Evolutionary conservation across 2,113 vertebrate species (phyloP).

Genomic region (Channa maculata): DNA sequence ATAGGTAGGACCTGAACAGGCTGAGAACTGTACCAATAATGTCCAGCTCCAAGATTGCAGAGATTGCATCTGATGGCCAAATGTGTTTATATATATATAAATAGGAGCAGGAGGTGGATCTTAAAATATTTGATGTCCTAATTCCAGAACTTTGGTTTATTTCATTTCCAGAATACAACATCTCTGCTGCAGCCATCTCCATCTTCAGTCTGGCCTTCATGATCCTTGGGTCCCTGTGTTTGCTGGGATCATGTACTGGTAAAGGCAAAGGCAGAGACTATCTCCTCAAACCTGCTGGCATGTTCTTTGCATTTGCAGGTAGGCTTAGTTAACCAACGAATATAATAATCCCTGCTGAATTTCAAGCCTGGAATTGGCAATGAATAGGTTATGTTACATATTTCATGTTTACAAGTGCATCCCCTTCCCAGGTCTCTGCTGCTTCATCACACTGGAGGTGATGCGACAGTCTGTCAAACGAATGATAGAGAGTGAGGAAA

Average conservation of each 20-base stretch:
- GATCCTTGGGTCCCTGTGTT: slow-evolving; percentile 88
- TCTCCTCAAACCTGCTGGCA: slow-evolving; percentile 92
- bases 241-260: slow-evolving; percentile 84
- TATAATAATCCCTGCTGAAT: not conserved
- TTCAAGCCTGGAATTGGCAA: not conserved
- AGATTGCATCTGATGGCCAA: no score
- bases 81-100: no score
- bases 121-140: not conserved
- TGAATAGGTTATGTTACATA: not conserved
- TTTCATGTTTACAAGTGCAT: not conserved
- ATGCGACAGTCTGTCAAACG: slow-evolving; percentile 96
- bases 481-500: slow-evolving; percentile 95
- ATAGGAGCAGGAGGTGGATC: not conserved
- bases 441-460: slow-evolving; percentile 95
- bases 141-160: not conserved
- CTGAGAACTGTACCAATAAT: no score
- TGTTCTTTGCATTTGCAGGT: slow-evolving; percentile 97
- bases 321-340: not conserved
- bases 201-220: slow-evolving; percentile 93
- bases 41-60: no score
- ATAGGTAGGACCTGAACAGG: no score
- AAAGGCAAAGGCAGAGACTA: slow-evolving; percentile 89
- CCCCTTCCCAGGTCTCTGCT: slow-evolving; percentile 88
- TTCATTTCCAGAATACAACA: slow-evolving; percentile 91
- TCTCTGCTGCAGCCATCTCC: slow-evolving; percentile 96